Evolutionary conservation across 37 sponge, comb jelly and placozoan species (phyloP).

Genomic region (Beroe forskalii): DNA sequence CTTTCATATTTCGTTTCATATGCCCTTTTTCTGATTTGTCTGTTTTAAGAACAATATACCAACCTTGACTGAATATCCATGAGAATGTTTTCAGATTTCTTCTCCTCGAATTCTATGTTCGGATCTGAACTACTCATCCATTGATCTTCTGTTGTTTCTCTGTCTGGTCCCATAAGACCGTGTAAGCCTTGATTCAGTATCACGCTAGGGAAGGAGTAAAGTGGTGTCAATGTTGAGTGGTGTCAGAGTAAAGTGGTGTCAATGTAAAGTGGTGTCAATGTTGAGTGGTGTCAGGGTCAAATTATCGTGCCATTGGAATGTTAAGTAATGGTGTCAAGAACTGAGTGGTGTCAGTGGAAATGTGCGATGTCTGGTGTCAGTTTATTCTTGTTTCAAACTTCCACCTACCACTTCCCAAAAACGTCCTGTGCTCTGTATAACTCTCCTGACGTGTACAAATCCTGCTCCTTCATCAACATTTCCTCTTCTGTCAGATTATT

Average conservation of each 20-base stretch:
- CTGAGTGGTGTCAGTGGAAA: no score
- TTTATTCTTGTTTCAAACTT: no score
- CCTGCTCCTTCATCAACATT: constrained; percentile 60
- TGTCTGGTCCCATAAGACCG: constrained; percentile 54
- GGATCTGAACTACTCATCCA: neutral
- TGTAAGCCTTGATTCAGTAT: neutral
- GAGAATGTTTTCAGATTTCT: constrained; percentile 42
- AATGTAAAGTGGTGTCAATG: no score
- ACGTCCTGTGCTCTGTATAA: constrained; percentile 4
- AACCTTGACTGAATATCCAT: constrained; percentile 61
- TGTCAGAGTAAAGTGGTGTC: no score
- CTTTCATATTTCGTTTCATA: no score
- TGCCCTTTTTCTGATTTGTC: no score
- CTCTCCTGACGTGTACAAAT: constrained; percentile 42
- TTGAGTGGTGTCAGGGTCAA: no score
- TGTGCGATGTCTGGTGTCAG: no score
- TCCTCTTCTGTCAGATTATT: neutral
- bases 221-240: no score
- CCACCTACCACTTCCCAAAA: constrained; percentile 48
- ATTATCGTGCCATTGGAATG: no score
- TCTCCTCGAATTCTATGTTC: neutral
- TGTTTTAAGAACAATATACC: no score
- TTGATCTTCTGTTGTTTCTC: constrained; percentile 18
- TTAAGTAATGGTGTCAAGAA: no score
- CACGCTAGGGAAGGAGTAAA: constrained; percentile 34